Base-by-base conservation (phyloP, 2,888 invertebrate genomes). In the Caenorhabditis sp. region DNA sequence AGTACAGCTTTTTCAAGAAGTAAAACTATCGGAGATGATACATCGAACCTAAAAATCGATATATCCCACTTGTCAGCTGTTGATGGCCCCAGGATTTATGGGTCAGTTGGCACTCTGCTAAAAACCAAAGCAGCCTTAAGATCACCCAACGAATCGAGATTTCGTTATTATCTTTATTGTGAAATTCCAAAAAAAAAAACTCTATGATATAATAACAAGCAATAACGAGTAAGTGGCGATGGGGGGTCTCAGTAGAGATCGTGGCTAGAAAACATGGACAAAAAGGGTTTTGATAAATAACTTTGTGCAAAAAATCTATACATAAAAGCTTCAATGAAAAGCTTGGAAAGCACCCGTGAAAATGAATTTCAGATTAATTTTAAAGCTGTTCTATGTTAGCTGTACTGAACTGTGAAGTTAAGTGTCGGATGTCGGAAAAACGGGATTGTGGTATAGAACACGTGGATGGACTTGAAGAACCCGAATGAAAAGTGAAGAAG, bases 401-500 rank as follows among this genome's bases (percentile, higher is more conserved):
- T 49, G 44, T 72, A 58, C 19, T 63, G 10, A 49, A n/a, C n/a
- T 19, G 4, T 41, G 22, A 8, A n/a, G 10, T 26, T 24, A 22
- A 68, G 12, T 51, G 66, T 61, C 38, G 64, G 22, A 38, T n/a
- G 7, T 47, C 12, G 6, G 44, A 12, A 47, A 69, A 68, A 68
- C 38, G 51, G 63, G 59, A 70, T 58, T 61, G 47, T 22, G 16
- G 41, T 41, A 19, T n/a, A 26, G 28, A 68, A 79, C 79, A 79
- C 79, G 79, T 79, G 63, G 51, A 70, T 59, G 22, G 59, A 63
- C 28, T 38, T 70, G 68, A 51, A 51, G 24, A 35, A 79, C 70
- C 79, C 79, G 70, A 28, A 24, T 54, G 24, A 12, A 31, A 51
- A 47, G n/a, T 19, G 26, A 41, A 16, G 12, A 24, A 98, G 95